Base-by-base conservation (phyloP, 2,888 invertebrate species). In the Panopea generosa region DNA sequence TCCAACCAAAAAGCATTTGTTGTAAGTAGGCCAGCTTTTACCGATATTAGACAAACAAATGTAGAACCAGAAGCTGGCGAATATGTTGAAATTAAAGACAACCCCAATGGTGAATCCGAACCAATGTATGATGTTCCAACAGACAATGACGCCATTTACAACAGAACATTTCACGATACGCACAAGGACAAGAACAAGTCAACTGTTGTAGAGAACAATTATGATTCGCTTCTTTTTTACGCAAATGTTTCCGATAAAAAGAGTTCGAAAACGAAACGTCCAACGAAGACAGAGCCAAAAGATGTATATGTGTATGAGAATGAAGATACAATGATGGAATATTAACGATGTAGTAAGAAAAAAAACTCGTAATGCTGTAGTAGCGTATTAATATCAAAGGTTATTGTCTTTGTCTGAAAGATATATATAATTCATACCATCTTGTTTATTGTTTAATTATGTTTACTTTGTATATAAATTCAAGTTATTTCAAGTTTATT, bases 81-180 rank as follows among this genome's bases (percentile, higher is more conserved):
- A 29, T 77, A 77, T 63, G 71, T 77, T 26, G 55, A 77, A 49
- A 71, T 77, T 7, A 52, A 73, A 27, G 62, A 33, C 33, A n/a
- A n/a, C n/a, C n/a, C 71, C 18, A 18, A 43, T 6, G 50, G 22
- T n/a, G 26, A 14, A 4, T 6, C 20, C 7, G 63, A 65, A 14
- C 33, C 22, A 1, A 56, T 61, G 33, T 67, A 73, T n/a, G 57
- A 60, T 1, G 56, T 61, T 27, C 72, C 72, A n/a, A n/a, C 47
- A 2, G 57, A 52, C 20, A 53, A 18, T 18, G 55, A 56, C 20
- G 61, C 40, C 50, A 33, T 47, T 7, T 73, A 66, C 27, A 66
- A 73, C 27, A 65, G 52, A n/a, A 29, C 47, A n/a, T 16, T 47
- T 26, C n/a, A 14, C 24, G 29, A 47, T 27, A 47, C 24, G 11